A percentile compares a stretch with the other conserved stretches of the same genome.
These are phyloP conservation scores for Andrena trimmerana DNA, from an alignment of 2,888 invertebrate species.

Conservation along the genomic window DNA sequence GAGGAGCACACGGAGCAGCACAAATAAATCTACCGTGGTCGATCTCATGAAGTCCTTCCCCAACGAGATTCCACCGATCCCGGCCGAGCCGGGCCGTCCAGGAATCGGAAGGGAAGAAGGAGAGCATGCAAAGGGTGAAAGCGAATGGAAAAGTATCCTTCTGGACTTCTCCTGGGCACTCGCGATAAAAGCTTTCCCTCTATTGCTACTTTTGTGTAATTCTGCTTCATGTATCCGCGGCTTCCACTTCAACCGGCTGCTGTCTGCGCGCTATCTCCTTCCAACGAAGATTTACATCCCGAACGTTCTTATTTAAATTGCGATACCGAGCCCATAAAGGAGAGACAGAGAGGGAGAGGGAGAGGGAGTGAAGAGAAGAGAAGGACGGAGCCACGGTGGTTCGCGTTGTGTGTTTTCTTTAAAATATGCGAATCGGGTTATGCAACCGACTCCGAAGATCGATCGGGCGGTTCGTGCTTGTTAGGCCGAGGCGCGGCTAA, in stretches of 20 bases:
- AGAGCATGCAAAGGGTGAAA: constrained; percentile 55
- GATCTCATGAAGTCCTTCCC: constrained; percentile 71
- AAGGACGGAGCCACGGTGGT: no score
- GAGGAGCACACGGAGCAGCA: constrained; percentile 53
- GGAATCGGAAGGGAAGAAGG: constrained; percentile 35
- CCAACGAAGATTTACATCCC: constrained; percentile 57
- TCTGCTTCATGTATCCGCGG: constrained; percentile 54
- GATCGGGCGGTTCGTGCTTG: constrained; percentile 18
- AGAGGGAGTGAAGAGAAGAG: neutral
- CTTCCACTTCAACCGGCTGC: constrained; percentile 43
- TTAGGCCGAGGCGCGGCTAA: neutral
- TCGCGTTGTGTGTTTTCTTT: constrained; percentile 15
- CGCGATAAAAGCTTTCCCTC: constrained; percentile 64
- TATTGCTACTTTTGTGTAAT: constrained; percentile 62
- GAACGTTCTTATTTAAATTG: constrained; percentile 62
- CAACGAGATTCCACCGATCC: constrained; percentile 49
- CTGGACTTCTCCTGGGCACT: constrained; percentile 58
- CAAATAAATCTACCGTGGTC: constrained; percentile 76
- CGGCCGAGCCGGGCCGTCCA: constrained; percentile 29
- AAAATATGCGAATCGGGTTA: constrained; percentile 26
- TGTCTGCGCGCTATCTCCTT: constrained; percentile 48
- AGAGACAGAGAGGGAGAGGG: neutral
- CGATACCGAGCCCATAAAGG: constrained; percentile 22
- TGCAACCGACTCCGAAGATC: constrained; percentile 18
- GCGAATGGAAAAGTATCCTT: constrained; percentile 66